A percentile compares a stretch with the other conserved stretches of the same genome.
Conservation (phyloP, 2,113 vertebrate genomes). For the Seriola rivoliana region DNA sequence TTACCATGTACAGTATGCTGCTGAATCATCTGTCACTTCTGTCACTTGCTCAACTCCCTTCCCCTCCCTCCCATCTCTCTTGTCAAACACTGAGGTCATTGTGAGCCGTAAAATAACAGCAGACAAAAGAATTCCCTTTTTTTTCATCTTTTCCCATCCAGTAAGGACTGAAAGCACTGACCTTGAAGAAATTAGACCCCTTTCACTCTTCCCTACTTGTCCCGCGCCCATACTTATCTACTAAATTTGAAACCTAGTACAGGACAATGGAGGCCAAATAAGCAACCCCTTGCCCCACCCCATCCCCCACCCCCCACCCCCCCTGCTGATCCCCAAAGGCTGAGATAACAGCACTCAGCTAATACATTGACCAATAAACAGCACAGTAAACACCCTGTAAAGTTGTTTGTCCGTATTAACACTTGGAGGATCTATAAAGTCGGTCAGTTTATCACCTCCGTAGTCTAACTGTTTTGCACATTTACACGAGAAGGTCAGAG, state of each 20-base stretch:
- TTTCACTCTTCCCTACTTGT: not conserved
- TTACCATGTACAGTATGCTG: constrained; percentile 53
- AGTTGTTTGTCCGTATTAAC: constrained; percentile 55
- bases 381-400: constrained; percentile 56
- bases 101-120: constrained; percentile 40
- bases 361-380: constrained; percentile 60
- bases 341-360: constrained; percentile 52
- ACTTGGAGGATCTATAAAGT: constrained; percentile 49
- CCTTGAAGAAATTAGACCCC: too few relatives aligned
- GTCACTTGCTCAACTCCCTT: constrained; percentile 15
- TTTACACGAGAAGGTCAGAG: not conserved
- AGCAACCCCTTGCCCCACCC: not conserved
- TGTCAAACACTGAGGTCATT: constrained; percentile 69
- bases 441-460: constrained; percentile 33
- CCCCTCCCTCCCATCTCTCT: constrained; percentile 22
- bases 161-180: too few relatives aligned
- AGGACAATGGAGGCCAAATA: constrained; percentile 37
- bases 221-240: constrained; percentile 25
- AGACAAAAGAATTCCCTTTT: constrained; percentile 41
- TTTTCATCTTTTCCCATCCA: constrained; percentile 7
- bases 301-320: not conserved
- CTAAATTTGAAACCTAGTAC: constrained; percentile 7
- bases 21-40: constrained; percentile 57
- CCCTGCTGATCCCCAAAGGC: constrained; percentile 35
- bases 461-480: not conserved